Base-by-base conservation (phyloP, 2,113 vertebrate species). In the Pseudorasbora parva region DNA sequence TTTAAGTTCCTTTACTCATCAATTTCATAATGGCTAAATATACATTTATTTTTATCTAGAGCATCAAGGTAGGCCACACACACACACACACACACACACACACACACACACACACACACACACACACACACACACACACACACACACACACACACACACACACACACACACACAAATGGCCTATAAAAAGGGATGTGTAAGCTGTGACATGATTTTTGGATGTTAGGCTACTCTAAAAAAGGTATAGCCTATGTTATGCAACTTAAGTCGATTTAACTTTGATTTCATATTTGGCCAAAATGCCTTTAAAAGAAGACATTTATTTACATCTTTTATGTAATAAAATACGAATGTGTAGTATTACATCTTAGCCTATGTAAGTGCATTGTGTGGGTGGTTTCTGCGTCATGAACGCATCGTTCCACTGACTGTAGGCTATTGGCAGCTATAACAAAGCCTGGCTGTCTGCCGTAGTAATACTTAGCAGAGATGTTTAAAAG, bases 371-470 rank as follows among this genome's bases (percentile, higher is more conserved):
- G 15, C 49, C 15, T 17, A 21, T 68, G 37, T 43, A 71, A 23
- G 9, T 71, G 77, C 43, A 79, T 64, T 41, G 76, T 23, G 75
- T 19, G 54, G 11, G 12, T 14, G n/a, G n/a, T 74, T 74, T 11
- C 72, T 27, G 45, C 25, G 47, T 74, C 72, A 25, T 47, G 25
- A 74, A 33, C 43, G 37, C 37, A 37, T 10, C 21, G n/a, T 25
- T 49, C 12, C 49, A 57, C 54, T 37, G 25, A 59, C 54, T 33
- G 17, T 57, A n/a, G n/a, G n/a, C n/a, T n/a, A 57, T 21, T 78
- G 30, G 15, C 43, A 30, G 56, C 59, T 54, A 11, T 47, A 25
- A 69, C 30, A 69, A 81, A 56, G 45, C 62, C 27, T 41, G 14
- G 15, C 47, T 49, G 47, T 69, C 78, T 68, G 21, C 41, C 3